A percentile compares a stretch with the other conserved stretches of the same genome.
Evolutionary conservation across 2,888 invertebrate species (phyloP).

Genomic region (Epirrhoe tristata): DNA sequence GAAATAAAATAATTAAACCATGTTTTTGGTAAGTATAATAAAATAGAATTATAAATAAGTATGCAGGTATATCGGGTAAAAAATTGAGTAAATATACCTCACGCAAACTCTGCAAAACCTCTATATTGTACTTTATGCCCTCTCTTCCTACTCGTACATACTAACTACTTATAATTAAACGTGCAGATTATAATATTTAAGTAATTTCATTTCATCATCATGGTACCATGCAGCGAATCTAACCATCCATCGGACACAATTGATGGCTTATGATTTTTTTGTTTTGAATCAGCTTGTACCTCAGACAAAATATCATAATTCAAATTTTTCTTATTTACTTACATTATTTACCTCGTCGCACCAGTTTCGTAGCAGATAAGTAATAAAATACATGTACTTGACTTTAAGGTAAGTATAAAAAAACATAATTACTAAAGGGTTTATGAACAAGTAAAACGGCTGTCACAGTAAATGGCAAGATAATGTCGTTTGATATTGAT

Average conservation of each 20-base stretch:
- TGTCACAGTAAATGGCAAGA: background rate
- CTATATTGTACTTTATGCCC: slow-evolving; percentile 21
- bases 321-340: slow-evolving; percentile 78
- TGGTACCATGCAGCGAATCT: slow-evolving; percentile 76
- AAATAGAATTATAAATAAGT: slow-evolving; percentile 12
- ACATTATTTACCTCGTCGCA: slow-evolving; percentile 79
- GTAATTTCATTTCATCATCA: slow-evolving; percentile 56
- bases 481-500: background rate
- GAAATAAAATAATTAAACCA: slow-evolving; percentile 1
- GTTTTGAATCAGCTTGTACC: slow-evolving; percentile 64
- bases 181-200: slow-evolving; percentile 63
- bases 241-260: slow-evolving; percentile 72
- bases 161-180: slow-evolving; percentile 66
- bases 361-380: slow-evolving; percentile 71
- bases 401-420: slow-evolving; percentile 32
- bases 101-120: slow-evolving; percentile 31
- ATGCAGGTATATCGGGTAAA: slow-evolving; percentile 19
- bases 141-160: slow-evolving; percentile 40
- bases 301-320: slow-evolving; percentile 65
- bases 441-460: slow-evolving; percentile 4
- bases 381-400: slow-evolving; percentile 61
- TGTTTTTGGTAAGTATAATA: slow-evolving; percentile 7
- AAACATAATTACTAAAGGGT: slow-evolving; percentile 15
- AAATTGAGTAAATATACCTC: slow-evolving; percentile 24
- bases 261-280: slow-evolving; percentile 67